These are phyloP conservation scores for Vespertilio murinus DNA, from an alignment of 2,797 vertebrate species.

Conservation along the genomic window DNA sequence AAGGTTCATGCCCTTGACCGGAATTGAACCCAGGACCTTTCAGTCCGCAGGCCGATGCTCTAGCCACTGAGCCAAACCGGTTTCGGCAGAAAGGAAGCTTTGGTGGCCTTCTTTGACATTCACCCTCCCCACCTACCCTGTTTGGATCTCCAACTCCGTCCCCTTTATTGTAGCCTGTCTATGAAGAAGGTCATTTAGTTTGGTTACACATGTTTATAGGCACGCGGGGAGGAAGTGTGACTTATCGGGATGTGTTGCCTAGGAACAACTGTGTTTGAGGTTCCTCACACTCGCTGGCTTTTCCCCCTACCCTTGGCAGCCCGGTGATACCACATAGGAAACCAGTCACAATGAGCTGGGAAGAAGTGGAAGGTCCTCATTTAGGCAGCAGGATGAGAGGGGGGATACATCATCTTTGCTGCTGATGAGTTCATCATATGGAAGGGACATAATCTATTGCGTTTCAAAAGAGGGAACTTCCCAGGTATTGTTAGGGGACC, in stretches of 20 bases:
- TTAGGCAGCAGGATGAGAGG: conserved; percentile 38
- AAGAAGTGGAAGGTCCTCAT: background rate
- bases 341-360: background rate
- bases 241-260: background rate
- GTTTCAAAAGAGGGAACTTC: conserved; percentile 52
- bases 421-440: conserved; percentile 49
- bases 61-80: too few relatives aligned
- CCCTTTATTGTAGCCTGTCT: background rate
- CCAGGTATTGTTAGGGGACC: conserved; percentile 9
- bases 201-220: background rate
- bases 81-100: background rate
- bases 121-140: background rate
- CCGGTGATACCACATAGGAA: conserved; percentile 44
- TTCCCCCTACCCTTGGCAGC: background rate
- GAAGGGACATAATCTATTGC: background rate
- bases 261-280: background rate
- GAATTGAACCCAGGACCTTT: too few relatives aligned
- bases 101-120: background rate
- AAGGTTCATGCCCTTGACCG: too few relatives aligned
- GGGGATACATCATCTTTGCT: background rate
- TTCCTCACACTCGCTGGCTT: background rate
- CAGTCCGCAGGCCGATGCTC: too few relatives aligned
- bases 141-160: background rate
- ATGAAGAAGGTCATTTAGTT: background rate
- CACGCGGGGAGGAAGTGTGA: background rate